Evolutionary conservation across 2,888 invertebrate species (phyloP), one percentile per base, ranked within the genome.

Genomic region (Athripsodes cinereus): DNA sequence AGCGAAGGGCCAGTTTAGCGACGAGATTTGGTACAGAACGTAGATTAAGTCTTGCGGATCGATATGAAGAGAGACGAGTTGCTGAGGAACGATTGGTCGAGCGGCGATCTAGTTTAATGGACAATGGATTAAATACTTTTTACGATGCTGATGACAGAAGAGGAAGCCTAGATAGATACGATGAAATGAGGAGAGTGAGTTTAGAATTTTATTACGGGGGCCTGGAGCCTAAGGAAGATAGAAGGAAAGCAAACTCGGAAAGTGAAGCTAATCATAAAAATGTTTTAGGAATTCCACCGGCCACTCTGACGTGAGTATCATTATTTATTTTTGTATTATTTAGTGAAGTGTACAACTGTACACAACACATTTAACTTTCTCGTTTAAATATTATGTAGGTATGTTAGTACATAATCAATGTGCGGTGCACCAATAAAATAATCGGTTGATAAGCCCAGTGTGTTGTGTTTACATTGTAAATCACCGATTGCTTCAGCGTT

Each of bases 1-100:
- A 63, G 44, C 35, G 58, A 21, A 48, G 57, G 19, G 51, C 49
- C 18, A 62, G 56, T 31, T 31, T 60, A 26, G 48, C 34, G 19
- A 31, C 46, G 35, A 52, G 52, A n/a, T 52, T 52, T 34, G 35
- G n/a, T 13, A 13, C 5, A 19, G 75, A 75, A 65, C 74, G 62
- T 20, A 46, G 64, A 20, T 22, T 52, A 18, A 63, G 59, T 34
- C 8, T 56, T 18, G 59, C 53, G 2, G 57, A 59, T 44, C 66
- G 48, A 11, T 48, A 55, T 18, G 52, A 59, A 19, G 54, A 64
- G 16, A 51, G 57, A 35, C 50, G 55, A 20, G 52, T 88, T 53
- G 76, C 87, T 46, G 40, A 40, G 13, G 40, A 40, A n/a, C 40
- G 40, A 40, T 82, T 86, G 50, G 87, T 87, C 52, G 87, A 87